Conservation (phyloP, 2,888 invertebrate species). For the Lochmaea capreae region DNA sequence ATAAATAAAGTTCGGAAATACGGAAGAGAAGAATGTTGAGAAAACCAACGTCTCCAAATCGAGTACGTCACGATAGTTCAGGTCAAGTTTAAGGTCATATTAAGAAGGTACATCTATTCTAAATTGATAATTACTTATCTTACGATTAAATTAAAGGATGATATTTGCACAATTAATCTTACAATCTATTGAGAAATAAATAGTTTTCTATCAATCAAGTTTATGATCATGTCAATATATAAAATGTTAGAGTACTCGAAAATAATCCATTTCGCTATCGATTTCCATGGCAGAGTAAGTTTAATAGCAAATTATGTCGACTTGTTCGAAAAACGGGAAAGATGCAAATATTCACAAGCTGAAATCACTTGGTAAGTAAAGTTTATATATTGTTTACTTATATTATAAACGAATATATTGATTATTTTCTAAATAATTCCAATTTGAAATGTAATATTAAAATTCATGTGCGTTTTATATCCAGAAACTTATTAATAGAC, state of each 20-base stretch:
- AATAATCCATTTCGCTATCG: conserved; percentile 16
- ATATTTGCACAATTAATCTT: background rate
- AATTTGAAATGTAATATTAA: too few species aligned
- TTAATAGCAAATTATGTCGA: conserved; percentile 23
- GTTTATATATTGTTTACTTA: too few species aligned
- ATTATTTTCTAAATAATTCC: too few species aligned
- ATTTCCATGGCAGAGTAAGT: conserved; percentile 1
- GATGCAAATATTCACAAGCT: conserved; percentile 47
- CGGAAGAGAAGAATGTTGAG: too few species aligned
- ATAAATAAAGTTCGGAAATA: too few species aligned
- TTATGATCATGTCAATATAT: background rate
- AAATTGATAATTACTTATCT: background rate
- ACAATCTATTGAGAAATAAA: too few species aligned
- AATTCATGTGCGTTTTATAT: too few species aligned
- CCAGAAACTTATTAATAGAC: too few species aligned
- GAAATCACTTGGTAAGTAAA: conserved; percentile 42
- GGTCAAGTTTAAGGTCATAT: background rate
- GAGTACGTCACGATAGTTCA: background rate
- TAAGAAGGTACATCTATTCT: background rate
- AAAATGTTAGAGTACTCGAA: background rate
- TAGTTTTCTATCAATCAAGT: background rate
- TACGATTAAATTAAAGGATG: background rate
- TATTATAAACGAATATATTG: too few species aligned
- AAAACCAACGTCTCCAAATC: background rate
- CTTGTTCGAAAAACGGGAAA: conserved; percentile 28